Percentiles rank a stretch among this genome's conserved stretches.
Conservation (phyloP, 2,113 vertebrate species). For the Hymenochirus boettgeri region DNA sequence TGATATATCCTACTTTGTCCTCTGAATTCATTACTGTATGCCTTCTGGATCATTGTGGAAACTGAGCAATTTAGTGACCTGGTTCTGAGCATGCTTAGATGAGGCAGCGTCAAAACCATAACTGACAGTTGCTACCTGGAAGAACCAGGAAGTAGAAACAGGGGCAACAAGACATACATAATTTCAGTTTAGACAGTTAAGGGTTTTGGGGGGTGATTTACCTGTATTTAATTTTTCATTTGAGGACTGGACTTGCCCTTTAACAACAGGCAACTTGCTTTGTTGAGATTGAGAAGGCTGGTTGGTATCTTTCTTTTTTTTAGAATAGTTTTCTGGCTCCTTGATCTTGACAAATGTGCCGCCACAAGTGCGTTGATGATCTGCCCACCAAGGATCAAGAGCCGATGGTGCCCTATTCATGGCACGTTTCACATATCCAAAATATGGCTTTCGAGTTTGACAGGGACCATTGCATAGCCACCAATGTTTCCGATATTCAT, state of each 20-base stretch:
- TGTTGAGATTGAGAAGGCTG: slow-evolving; percentile 15
- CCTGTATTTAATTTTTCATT: too few species aligned
- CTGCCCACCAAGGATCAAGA: slow-evolving; percentile 85
- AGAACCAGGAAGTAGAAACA: too few species aligned
- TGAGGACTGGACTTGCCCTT: slow-evolving; percentile 43
- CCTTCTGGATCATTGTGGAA: too few species aligned
- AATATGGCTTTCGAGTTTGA: slow-evolving; percentile 70
- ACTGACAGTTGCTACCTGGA: too few species aligned
- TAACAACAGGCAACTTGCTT: background rate
- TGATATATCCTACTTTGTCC: too few species aligned
- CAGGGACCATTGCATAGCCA: slow-evolving; percentile 90
- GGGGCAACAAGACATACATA: too few species aligned
- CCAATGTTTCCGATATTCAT: slow-evolving; percentile 91
- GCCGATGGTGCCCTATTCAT: slow-evolving; percentile 87
- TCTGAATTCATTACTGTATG: too few species aligned
- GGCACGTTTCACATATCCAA: slow-evolving; percentile 85
- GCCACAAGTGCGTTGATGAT: slow-evolving; percentile 79
- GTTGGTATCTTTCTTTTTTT: slow-evolving; percentile 62
- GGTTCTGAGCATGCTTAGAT: too few species aligned
- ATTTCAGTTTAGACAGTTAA: too few species aligned
- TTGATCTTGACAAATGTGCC: slow-evolving; percentile 85
- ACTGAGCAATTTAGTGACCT: too few species aligned
- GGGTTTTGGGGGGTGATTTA: too few species aligned
- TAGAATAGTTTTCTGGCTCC: slow-evolving; percentile 84
- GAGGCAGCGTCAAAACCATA: too few species aligned